phyloP scores from a whole-genome alignment of 2,888 invertebrate species.

The Limnephilus rhombicus region DNA sequence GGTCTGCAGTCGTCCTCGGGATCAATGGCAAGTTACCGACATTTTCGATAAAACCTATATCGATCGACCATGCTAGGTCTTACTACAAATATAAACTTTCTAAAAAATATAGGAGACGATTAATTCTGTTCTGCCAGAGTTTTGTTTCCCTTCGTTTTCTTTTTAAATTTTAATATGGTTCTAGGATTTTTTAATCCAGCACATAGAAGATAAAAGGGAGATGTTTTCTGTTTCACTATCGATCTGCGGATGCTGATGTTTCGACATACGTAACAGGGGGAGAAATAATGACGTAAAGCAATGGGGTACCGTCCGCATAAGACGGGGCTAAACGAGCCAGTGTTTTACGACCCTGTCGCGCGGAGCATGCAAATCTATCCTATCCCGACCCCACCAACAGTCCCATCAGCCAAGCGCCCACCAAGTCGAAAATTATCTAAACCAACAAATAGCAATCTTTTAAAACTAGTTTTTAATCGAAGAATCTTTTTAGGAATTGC shows the following conservation, averaged over 20 bases:
- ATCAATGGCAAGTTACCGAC: too few species aligned
- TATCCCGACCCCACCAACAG: background rate
- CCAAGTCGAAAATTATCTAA: background rate
- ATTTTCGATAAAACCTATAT: too few species aligned
- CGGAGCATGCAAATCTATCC: constrained; percentile 48
- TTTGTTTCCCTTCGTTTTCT: background rate
- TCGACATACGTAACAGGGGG: constrained; percentile 34
- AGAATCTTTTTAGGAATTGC: background rate
- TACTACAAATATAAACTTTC: too few species aligned
- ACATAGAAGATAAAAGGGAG: background rate
- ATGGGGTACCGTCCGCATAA: constrained; percentile 12
- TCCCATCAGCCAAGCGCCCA: background rate
- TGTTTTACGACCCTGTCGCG: constrained; percentile 42
- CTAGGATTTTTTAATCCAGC: background rate
- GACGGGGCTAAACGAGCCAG: constrained; percentile 46
- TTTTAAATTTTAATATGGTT: background rate
- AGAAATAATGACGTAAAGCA: constrained; percentile 35
- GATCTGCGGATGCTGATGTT: constrained; percentile 29
- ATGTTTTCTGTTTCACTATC: constrained; percentile 25
- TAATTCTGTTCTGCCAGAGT: background rate
- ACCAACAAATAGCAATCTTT: background rate
- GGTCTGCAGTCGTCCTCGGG: too few species aligned
- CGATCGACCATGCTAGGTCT: too few species aligned
- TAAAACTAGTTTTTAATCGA: background rate
- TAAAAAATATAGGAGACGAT: background rate